phyloP scores from a whole-genome alignment of 2,113 vertebrate species.

The Agapornis roseicollis region DNA sequence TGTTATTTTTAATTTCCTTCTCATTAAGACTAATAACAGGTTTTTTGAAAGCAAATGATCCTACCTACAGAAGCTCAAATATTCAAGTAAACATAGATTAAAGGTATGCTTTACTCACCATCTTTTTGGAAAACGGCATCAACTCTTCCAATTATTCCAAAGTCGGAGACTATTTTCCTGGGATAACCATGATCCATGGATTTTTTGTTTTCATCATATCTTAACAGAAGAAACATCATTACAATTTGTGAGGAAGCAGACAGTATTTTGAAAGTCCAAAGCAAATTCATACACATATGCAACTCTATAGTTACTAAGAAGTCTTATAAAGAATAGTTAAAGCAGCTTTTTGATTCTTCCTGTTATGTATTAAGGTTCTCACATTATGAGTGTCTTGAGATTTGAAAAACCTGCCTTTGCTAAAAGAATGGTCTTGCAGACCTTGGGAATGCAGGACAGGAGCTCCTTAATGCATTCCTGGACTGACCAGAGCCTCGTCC shows the following conservation, averaged over 20 bases:
- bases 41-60: background rate
- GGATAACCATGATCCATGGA: conserved; percentile 82
- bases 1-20: background rate
- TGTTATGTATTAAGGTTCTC: background rate
- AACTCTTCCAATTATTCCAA: conserved; percentile 74
- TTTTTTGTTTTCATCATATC: conserved; percentile 79
- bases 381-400: background rate
- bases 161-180: conserved; percentile 63
- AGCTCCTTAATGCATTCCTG: background rate
- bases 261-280: background rate
- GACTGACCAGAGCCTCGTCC: background rate
- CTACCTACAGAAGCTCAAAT: background rate
- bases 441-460: background rate
- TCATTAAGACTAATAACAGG: background rate
- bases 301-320: background rate
- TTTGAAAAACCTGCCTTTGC: background rate
- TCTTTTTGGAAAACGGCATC: conserved; percentile 80
- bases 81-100: background rate
- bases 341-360: background rate
- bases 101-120: conserved; percentile 65
- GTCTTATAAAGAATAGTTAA: background rate
- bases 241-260: background rate
- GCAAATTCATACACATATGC: background rate
- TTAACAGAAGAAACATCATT: conserved; percentile 42
- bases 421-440: background rate